phyloP scores from a whole-genome alignment of 2,888 invertebrate genomes.

The Gryllus longicercus region DNA sequence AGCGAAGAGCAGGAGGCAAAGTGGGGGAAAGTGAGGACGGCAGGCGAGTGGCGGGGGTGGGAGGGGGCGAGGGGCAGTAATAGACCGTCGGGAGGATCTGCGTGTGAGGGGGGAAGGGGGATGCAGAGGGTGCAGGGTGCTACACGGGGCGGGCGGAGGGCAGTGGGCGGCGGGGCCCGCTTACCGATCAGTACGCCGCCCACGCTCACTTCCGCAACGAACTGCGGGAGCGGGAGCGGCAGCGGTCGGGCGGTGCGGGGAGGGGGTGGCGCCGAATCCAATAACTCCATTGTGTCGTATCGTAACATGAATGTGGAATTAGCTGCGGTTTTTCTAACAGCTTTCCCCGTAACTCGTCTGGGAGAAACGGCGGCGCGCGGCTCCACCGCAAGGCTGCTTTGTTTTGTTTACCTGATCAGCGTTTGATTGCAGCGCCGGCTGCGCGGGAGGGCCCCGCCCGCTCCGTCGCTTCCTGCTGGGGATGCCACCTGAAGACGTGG shows the following conservation, averaged over 20 bases:
- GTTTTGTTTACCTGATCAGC: slow-evolving; percentile 10
- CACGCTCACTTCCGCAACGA: slow-evolving; percentile 17
- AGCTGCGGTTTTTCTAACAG: not conserved
- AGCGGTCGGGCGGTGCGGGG: not conserved
- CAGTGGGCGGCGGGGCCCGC: not conserved
- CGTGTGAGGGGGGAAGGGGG: not conserved
- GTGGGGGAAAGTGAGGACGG: not conserved
- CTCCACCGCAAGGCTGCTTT: not conserved
- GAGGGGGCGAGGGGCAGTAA: not conserved
- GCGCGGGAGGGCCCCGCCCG: not conserved
- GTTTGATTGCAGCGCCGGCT: not conserved
- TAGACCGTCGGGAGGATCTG: not conserved
- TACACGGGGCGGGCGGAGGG: not conserved
- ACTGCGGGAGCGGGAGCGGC: not conserved
- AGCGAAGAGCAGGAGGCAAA: not conserved
- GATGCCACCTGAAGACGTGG: too few species aligned
- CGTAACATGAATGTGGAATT: not conserved
- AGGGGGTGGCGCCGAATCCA: not conserved
- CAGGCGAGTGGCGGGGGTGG: not conserved
- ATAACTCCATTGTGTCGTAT: not conserved
- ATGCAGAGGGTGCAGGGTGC: not conserved
- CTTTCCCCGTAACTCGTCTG: not conserved
- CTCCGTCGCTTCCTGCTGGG: not conserved
- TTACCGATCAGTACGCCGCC: slow-evolving; percentile 2
- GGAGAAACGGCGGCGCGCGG: not conserved